Evolutionary conservation across 1,140 invertebrate species (phyloP).

Genomic region (Carcinoscorpius rotundicauda): DNA sequence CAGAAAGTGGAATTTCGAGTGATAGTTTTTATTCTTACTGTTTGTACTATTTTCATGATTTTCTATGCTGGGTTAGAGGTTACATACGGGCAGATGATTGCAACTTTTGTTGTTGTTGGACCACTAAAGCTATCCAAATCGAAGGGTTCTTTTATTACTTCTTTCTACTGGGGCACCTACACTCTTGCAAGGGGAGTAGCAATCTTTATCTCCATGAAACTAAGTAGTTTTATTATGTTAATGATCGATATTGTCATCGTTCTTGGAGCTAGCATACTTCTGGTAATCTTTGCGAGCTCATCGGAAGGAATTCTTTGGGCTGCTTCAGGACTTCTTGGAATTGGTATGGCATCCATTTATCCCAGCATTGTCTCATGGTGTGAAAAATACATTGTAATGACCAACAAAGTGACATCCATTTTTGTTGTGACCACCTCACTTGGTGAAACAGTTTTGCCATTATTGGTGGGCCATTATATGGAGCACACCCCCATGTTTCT

Average conservation of each 20-base stretch:
- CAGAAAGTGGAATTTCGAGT: neutral
- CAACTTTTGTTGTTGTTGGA: conserved; percentile 33
- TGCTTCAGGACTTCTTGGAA: conserved; percentile 34
- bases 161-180: conserved; percentile 40
- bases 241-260: conserved; percentile 31
- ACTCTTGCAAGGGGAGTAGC: conserved; percentile 36
- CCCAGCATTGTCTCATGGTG: conserved; percentile 39
- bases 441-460: conserved; percentile 38
- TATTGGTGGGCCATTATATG: conserved; percentile 31
- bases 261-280: conserved; percentile 22
- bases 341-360: conserved; percentile 40
- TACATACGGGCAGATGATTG: conserved; percentile 36
- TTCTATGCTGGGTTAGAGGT: conserved; percentile 37
- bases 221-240: conserved; percentile 33
- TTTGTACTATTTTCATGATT: conserved; percentile 31
- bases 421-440: conserved; percentile 38
- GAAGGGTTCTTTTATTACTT: conserved; percentile 33
- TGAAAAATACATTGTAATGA: conserved; percentile 36
- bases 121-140: conserved; percentile 30
- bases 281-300: conserved; percentile 15
- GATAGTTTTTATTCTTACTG: neutral
- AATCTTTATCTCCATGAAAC: conserved; percentile 35
- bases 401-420: conserved; percentile 37
- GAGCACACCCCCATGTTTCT: conserved; percentile 29
- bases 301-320: conserved; percentile 32